These are phyloP conservation scores for Sciaenops ocellatus DNA, from an alignment of 2,797 vertebrate genomes.

Conservation along the genomic window DNA sequence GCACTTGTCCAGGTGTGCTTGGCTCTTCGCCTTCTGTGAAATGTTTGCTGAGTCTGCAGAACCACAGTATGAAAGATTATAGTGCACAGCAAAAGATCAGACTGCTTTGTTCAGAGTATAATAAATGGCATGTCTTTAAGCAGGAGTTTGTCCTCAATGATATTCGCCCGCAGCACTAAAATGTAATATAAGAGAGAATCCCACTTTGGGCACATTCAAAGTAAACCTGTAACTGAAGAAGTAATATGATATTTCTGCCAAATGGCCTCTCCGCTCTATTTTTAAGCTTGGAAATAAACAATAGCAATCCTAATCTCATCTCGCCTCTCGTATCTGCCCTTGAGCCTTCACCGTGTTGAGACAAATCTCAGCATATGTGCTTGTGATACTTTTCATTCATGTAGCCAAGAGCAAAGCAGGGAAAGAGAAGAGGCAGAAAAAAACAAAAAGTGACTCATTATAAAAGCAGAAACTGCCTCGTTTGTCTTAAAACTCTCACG, in stretches of 20 bases:
- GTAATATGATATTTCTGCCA: slow-evolving; percentile 42
- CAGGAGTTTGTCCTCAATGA: slow-evolving; percentile 38
- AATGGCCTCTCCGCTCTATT: slow-evolving; percentile 38
- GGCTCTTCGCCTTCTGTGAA: slow-evolving; percentile 22
- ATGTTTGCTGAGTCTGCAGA: slow-evolving; percentile 41
- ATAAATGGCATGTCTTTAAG: slow-evolving; percentile 36
- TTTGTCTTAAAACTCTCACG: slow-evolving; percentile 12
- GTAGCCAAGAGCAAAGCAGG: slow-evolving; percentile 31
- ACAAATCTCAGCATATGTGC: slow-evolving; percentile 51
- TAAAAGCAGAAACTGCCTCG: neutral
- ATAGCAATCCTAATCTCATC: slow-evolving; percentile 55
- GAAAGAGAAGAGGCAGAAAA: neutral
- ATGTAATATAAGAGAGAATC: slow-evolving; percentile 36
- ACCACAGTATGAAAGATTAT: slow-evolving; percentile 21
- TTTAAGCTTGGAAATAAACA: slow-evolving; percentile 56
- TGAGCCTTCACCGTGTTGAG: slow-evolving; percentile 49
- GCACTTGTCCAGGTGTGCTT: neutral
- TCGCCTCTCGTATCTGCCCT: slow-evolving; percentile 32
- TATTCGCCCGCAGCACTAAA: slow-evolving; percentile 36
- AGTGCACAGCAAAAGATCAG: slow-evolving; percentile 14
- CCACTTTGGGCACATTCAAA: slow-evolving; percentile 38
- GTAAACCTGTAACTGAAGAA: slow-evolving; percentile 42
- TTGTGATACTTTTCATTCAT: slow-evolving; percentile 49
- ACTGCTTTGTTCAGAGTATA: slow-evolving; percentile 22
- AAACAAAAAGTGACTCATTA: slow-evolving; percentile 9